Conservation (phyloP, 2,113 vertebrate genomes). For the Atherinomorus stipes region DNA sequence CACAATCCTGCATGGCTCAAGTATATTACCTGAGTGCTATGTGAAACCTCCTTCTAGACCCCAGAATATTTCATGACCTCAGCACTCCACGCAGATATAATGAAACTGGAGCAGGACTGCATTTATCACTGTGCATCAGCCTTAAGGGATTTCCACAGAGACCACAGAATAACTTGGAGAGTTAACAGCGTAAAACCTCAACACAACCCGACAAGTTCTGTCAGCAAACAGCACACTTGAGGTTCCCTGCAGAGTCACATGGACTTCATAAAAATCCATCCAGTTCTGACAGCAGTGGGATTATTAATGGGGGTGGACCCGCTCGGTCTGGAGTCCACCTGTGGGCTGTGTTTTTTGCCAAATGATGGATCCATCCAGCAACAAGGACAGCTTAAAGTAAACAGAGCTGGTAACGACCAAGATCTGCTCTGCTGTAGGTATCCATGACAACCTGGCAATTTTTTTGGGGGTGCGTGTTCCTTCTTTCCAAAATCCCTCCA, state of each 20-base stretch:
- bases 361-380: slow-evolving; percentile 52
- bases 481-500: slow-evolving; percentile 15
- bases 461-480: background rate
- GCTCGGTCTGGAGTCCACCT: slow-evolving; percentile 33
- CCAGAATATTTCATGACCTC: slow-evolving; percentile 51
- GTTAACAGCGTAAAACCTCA: slow-evolving; percentile 16
- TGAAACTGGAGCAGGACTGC: slow-evolving; percentile 54
- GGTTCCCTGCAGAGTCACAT: slow-evolving; percentile 8
- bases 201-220: slow-evolving; percentile 3
- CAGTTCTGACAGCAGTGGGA: slow-evolving; percentile 19
- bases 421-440: slow-evolving; percentile 32
- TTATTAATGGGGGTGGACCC: slow-evolving; percentile 38
- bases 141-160: slow-evolving; percentile 30
- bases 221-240: slow-evolving; percentile 11
- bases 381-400: slow-evolving; percentile 35
- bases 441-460: slow-evolving; percentile 64
- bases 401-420: slow-evolving; percentile 34
- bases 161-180: slow-evolving; percentile 23
- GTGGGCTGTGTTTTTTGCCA: slow-evolving; percentile 39
- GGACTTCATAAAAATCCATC: slow-evolving; percentile 17
- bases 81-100: slow-evolving; percentile 30
- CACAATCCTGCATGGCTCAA: slow-evolving; percentile 3
- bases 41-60: slow-evolving; percentile 19
- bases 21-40: slow-evolving; percentile 18
- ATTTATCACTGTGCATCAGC: slow-evolving; percentile 50